Evolutionary conservation across 2,797 vertebrate species (phyloP), one percentile per base, ranked within the genome.

Genomic region (Oreochromis mossambicus): DNA sequence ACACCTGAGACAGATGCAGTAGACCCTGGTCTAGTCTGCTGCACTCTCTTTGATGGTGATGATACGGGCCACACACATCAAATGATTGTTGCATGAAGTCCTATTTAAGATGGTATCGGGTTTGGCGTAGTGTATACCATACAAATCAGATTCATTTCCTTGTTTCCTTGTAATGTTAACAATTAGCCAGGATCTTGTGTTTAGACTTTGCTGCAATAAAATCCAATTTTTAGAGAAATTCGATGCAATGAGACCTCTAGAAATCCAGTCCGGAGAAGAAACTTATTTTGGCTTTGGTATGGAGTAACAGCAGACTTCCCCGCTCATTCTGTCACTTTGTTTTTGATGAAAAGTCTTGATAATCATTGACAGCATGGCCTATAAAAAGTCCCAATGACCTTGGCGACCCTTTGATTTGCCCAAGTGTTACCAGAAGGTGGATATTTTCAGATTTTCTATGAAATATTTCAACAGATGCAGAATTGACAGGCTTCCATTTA

Each of bases 1-100:
- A 95, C 94, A 95, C 94, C 94, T 95, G 93, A 89, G 81, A 87
- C 84, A 32, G 89, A 94, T 93, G 90, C 90, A 90, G 86, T 77
- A 86, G 87, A 87, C 50, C 1, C 15, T 34, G 56, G 15, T 36
- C 79, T 5, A 24, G 52, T 68, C 63, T 76, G 58, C 81, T 82
- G 55, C 26, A 48, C 50, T 68, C 46, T n/a, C 80, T 87, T 79
- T 82, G 73, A 84, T 76, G 76, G 55, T 36, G 63, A 48, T 29
- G 63, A 75, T 58, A 66, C 54, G 77, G 41, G 63, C 77, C 21
- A 2, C 86, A 26, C 7, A 5, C 48, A 32, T 78, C 84, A 34
- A 79, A 80, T 82, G 12, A 84, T 88, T 85, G 77, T 81, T 83
- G 46, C 34, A 80, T 58, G 56, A 76, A 86, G 75, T 19, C 41